Percentiles rank a stretch among this genome's conserved stretches.
Conservation (phyloP, 2,888 invertebrate genomes). For the Lasiommata megera region DNA sequence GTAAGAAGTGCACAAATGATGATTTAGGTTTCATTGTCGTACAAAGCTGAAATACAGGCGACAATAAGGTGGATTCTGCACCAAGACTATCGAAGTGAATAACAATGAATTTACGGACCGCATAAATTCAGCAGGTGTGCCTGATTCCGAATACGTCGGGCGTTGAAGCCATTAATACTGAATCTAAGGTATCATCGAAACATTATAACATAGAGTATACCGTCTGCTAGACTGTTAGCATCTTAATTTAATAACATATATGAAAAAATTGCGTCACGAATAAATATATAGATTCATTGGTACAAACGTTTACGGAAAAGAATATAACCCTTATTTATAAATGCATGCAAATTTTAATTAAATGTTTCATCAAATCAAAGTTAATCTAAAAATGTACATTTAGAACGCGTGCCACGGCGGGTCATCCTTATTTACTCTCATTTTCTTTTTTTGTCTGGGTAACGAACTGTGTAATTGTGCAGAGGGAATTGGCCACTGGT, state of each 20-base stretch:
- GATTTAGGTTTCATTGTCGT: background rate
- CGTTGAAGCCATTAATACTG: conserved; percentile 57
- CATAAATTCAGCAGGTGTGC: conserved; percentile 69
- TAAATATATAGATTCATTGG: background rate
- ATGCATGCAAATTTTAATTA: conserved; percentile 3
- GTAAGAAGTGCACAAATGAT: background rate
- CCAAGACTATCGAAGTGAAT: conserved; percentile 61
- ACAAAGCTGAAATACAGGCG: conserved; percentile 28
- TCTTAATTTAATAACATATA: too few species aligned
- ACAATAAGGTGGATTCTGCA: conserved; percentile 48
- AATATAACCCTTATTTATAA: background rate
- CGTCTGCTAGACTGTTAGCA: conserved; percentile 6
- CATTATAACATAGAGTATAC: conserved; percentile 17
- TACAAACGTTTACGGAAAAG: background rate
- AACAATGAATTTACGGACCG: conserved; percentile 68
- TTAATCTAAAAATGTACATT: conserved; percentile 27
- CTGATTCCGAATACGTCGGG: conserved; percentile 67
- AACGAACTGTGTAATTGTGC: conserved; percentile 75
- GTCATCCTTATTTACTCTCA: conserved; percentile 55
- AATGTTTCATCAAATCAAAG: too few species aligned
- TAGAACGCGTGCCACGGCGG: conserved; percentile 45
- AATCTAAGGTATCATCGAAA: conserved; percentile 25
- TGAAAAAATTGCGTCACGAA: too few species aligned
- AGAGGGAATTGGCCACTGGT: conserved; percentile 52
- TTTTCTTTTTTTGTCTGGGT: conserved; percentile 66